phyloP scores from a whole-genome alignment of 1,140 invertebrate genomes.

The Pomacea maculata region DNA sequence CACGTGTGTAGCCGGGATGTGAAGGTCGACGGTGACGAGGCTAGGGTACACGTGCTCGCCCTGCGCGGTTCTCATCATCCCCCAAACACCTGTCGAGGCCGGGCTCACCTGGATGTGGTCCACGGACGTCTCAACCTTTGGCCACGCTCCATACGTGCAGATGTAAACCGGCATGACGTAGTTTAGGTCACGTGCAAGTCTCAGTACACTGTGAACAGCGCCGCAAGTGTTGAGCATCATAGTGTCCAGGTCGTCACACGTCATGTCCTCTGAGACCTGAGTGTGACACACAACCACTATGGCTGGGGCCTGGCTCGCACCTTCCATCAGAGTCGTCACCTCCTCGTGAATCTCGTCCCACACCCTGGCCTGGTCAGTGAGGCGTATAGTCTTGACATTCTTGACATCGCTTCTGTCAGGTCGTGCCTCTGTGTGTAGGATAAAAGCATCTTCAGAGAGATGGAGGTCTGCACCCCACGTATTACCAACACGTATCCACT shows the following conservation, averaged over 20 bases:
- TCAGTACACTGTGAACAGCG: slow-evolving; percentile 4
- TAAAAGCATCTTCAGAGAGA: no score
- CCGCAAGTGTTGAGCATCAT: slow-evolving; percentile 10
- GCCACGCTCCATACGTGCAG: slow-evolving; percentile 10
- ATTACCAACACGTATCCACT: no score
- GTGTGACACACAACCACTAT: no score
- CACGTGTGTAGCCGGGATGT: not conserved
- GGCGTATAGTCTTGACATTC: no score
- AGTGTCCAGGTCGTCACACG: not conserved
- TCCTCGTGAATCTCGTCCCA: no score
- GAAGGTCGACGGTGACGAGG: slow-evolving; percentile 9
- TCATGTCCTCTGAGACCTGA: no score
- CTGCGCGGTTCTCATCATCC: slow-evolving; percentile 13
- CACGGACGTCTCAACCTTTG: not conserved
- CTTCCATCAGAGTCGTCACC: no score
- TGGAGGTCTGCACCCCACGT: no score
- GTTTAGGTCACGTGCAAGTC: not conserved
- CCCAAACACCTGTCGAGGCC: slow-evolving; percentile 19
- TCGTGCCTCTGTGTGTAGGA: no score
- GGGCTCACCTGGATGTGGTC: slow-evolving; percentile 12
- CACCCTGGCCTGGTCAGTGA: no score
- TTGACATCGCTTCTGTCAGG: no score
- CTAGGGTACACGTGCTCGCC: slow-evolving; percentile 21
- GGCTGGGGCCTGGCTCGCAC: no score
- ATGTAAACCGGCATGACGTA: slow-evolving; percentile 5